Base-by-base conservation (phyloP, 2,113 vertebrate species). In the Neopipo cinnamomea region DNA sequence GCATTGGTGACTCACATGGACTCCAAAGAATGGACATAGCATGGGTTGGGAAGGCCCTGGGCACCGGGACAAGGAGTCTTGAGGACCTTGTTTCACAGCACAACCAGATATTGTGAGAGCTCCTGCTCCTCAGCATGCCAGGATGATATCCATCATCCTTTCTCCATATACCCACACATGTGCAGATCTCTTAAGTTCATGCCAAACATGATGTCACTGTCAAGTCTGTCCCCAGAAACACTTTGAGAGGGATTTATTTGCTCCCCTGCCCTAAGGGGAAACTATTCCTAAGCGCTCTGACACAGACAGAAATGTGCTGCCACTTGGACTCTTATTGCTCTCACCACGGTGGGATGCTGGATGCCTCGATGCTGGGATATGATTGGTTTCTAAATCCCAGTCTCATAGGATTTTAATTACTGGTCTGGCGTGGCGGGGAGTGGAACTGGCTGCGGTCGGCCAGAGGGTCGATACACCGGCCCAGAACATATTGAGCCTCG, bases 381-480 rank as follows among this genome's bases (percentile, higher is more conserved):
- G 97, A 98, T 97, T 96, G 96, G 97, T 95, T 96, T 97, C 96
- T 97, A 97, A 97, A 97, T 96, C 97, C 97, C 95, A 95, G 96
- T 98, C 97, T 97, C 97, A 55, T 93, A 96, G 98, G 98, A 93
- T 96, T 98, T 97, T 98, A 97, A 98, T 98, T 96, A 97, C 97
- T 97, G 98, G 91, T 97, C 92, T 96, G 98, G 96, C 61, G 83
- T 96, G 88, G 95, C 78, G 44, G 94, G 94, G 96, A 92, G 95
- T 95, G 96, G 97, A 96, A 81, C 95, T 95, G 41, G 85, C 97
- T 94, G 97, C 91, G 50, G 91, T 97, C 91, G 95, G 97, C 96
- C 53, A 33, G 85, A 96, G 96, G 98, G 98, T 98, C 98, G 95
- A 98, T 98, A 98, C 19, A 14, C 96, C 25, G 80, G 96, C 89